Conservation (phyloP, 2,113 vertebrate genomes). For the Psilopsiagon aymara region DNA sequence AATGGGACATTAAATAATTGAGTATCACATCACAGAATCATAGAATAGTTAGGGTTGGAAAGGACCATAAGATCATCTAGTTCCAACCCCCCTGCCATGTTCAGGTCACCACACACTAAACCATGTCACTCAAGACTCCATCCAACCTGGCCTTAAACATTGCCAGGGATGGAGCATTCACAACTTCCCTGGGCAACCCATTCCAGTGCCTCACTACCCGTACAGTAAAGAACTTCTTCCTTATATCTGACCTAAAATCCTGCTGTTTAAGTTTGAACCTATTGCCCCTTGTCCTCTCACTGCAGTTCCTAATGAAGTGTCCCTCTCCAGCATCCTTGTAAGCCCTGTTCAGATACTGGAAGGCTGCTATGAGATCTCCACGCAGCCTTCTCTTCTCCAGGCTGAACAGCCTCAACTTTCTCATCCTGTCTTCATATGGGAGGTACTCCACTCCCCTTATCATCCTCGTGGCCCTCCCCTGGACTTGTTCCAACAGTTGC, state of each 20-base stretch:
- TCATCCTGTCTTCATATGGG: background rate
- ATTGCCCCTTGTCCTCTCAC: background rate
- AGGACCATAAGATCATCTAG: background rate
- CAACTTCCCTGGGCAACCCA: background rate
- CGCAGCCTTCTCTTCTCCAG: background rate
- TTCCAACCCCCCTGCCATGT: background rate
- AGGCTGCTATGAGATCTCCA: background rate
- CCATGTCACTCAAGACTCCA: background rate
- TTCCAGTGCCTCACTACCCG: background rate
- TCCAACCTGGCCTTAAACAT: background rate
- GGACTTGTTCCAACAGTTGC: background rate
- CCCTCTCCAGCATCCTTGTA: background rate
- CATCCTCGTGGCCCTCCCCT: background rate
- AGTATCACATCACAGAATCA: conserved; percentile 44
- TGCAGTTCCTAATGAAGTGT: background rate
- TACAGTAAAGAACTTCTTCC: background rate
- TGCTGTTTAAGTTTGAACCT: background rate
- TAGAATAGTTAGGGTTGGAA: background rate
- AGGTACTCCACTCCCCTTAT: background rate
- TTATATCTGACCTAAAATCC: background rate
- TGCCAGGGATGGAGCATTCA: background rate
- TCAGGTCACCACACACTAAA: background rate
- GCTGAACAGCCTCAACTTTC: background rate
- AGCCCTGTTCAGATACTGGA: background rate
- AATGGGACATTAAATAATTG: conserved; percentile 75